Base-by-base conservation (phyloP, 1,140 invertebrate genomes). In the Microplitis demolitor region DNA sequence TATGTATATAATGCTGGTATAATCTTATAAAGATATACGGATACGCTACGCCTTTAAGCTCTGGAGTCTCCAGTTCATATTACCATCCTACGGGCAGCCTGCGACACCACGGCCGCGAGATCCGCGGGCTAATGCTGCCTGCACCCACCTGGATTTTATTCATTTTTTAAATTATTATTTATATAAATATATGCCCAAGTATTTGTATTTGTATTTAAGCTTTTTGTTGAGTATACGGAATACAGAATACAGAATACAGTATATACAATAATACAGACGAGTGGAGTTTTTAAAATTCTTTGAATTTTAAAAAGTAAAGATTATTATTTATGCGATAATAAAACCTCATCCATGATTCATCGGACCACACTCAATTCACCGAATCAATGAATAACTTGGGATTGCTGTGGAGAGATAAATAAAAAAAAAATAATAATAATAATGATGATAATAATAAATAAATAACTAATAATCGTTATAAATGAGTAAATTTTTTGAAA, bases 1-100 rank as follows among this genome's bases (percentile, higher is more conserved):
- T 63, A 63, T 63, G 58, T 63, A 63, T 61, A 69, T 63, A 70
- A 62, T 62, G 51, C 14, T 70, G 39, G 60, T 70, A 70, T 70
- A 70, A 63, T 70, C 58, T 70, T 70, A 63, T 70, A 62, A 62
- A 62, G 60, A 70, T 62, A 70, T 70, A 70, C 31, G 37, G 67
- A 69, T 69, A 69, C 50, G 58, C 58, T 11, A 45, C 6, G 58
- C 56, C 33, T 69, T 60, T 69, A 39, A 64, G 37, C 67, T 60
- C 56, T 39, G 51, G 16, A 24, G 24, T 24, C 24, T 24, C 24
- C 24, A 68, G 66, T 68, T 68, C 51, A 68, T 53, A 68, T 50
- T 61, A 61, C 54, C 56, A 61, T 37, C 35, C 54, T 34, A 14
- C 31, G 24, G 24, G 24, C 39, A 11, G 11, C 6, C 39, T 9